Conservation (phyloP, 2,113 vertebrate genomes). For the Indri indri region DNA sequence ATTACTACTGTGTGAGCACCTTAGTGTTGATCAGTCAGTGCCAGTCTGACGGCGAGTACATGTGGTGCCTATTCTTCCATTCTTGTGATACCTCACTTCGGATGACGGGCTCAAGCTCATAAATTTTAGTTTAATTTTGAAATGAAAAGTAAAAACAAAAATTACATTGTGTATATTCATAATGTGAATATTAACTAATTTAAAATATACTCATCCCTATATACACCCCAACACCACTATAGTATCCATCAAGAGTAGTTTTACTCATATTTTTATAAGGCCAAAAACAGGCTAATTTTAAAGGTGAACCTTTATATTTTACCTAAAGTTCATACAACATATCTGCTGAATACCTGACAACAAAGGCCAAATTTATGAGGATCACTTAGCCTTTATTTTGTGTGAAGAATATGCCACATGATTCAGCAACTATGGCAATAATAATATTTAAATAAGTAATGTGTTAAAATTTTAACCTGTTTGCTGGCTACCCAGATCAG, state of each 20-base stretch:
- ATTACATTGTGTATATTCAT: background rate
- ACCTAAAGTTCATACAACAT: background rate
- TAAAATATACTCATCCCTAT: background rate
- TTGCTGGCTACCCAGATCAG: conserved; percentile 26
- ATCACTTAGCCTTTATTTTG: background rate
- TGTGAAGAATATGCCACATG: background rate
- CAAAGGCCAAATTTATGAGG: background rate
- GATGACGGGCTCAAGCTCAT: background rate
- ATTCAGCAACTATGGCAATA: background rate
- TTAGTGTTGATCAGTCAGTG: too few relatives aligned
- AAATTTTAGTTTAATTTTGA: conserved; percentile 22
- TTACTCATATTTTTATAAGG: conserved; percentile 31
- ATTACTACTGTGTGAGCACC: too few relatives aligned
- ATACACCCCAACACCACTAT: background rate
- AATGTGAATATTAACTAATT: conserved; percentile 2
- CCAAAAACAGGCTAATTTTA: background rate
- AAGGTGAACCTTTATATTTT: conserved; percentile 19
- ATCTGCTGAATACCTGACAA: background rate
- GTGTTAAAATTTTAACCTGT: conserved; percentile 44
- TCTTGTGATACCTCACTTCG: too few relatives aligned
- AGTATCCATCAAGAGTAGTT: background rate
- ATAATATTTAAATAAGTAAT: conserved; percentile 32
- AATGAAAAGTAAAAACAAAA: conserved; percentile 29
- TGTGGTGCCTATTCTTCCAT: too few relatives aligned
- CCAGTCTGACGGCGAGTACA: too few relatives aligned